phyloP scores from a whole-genome alignment of 2,888 invertebrate genomes.

The Abscondita cerata region DNA sequence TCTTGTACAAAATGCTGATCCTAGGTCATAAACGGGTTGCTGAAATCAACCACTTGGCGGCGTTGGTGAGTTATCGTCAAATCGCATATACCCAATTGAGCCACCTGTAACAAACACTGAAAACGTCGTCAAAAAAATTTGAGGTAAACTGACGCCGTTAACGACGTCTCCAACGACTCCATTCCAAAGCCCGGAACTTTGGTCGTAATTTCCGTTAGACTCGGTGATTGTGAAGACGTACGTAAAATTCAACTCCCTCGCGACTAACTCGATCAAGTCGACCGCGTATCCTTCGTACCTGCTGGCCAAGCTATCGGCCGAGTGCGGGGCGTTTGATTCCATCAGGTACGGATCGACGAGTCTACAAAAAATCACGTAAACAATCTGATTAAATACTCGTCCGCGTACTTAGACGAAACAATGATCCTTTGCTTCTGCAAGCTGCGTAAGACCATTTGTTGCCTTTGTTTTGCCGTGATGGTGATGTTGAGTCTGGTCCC shows the following conservation, averaged over 20 bases:
- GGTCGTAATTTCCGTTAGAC: slow-evolving; percentile 72
- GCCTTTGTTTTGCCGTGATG: slow-evolving; percentile 50
- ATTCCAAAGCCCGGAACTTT: slow-evolving; percentile 76
- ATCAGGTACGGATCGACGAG: slow-evolving; percentile 76
- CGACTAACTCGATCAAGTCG: slow-evolving; percentile 84
- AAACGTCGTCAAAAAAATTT: not conserved
- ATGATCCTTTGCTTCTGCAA: slow-evolving; percentile 61
- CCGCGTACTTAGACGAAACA: slow-evolving; percentile 60
- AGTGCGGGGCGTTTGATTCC: slow-evolving; percentile 61
- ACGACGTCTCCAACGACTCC: slow-evolving; percentile 78
- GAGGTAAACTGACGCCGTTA: slow-evolving; percentile 66
- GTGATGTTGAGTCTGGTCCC: slow-evolving; percentile 21
- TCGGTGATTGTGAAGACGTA: slow-evolving; percentile 74
- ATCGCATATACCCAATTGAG: slow-evolving; percentile 94
- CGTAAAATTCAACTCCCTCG: slow-evolving; percentile 64
- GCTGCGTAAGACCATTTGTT: slow-evolving; percentile 58
- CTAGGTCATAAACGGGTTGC: slow-evolving; percentile 97
- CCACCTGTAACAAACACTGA: slow-evolving; percentile 71
- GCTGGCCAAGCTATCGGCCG: slow-evolving; percentile 74
- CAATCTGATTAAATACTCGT: too few species aligned
- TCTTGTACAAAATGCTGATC: slow-evolving; percentile 84
- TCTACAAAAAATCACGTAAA: slow-evolving; percentile 52
- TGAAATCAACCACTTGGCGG: slow-evolving; percentile 88
- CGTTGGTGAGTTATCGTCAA: slow-evolving; percentile 93
- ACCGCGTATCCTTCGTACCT: slow-evolving; percentile 89